Base-by-base conservation (phyloP, 2,797 vertebrate genomes). In the Loriculus beryllinus region DNA sequence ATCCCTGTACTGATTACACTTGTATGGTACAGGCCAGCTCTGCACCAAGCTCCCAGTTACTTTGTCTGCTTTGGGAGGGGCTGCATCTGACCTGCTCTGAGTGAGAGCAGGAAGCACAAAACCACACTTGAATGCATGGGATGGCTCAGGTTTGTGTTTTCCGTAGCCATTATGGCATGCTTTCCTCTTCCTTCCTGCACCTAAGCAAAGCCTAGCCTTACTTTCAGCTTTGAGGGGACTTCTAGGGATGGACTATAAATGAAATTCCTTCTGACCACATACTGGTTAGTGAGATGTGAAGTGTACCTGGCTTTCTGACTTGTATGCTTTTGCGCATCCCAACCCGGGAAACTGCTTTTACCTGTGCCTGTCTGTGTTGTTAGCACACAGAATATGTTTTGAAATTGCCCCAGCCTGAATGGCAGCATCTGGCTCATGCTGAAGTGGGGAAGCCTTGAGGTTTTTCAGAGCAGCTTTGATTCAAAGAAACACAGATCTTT, bases 21-120 rank as follows among this genome's bases (percentile, higher is more conserved):
- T 12, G 26, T 0, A 0, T 8, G 13, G 8, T 1, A 0, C 45
- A 35, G 49, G 14, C n/a, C 39, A 45, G 63, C 23, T 54, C 49
- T 72, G 25, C 45, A 22, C 31, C 11, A 39, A 78, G 43, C 22
- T 39, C 8, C 2, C 48, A 14, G 0, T 9, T 43, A 2, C 35
- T n/a, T 39, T 16, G 1, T 10, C 11, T 54, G 47, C 21, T 19
- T 1, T 11, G 6, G 17, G 20, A 33, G 23, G 28, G 7, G 12
- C 17, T 29, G 45, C 26, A 39, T 16, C 10, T 60, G 31, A 12
- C 14, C 18, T 28, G 23, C 65, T 22, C 18, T 18, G 6, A 33
- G 47, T 15, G 23, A 75, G 35, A 57, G 48, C 14, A 39, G 70
- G 25, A 56, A 45, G 11, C 28, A 40, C 79, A 43, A 39, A 0